These are phyloP conservation scores for Ametastegia equiseti DNA, from an alignment of 2,888 invertebrate species.

Conservation along the genomic window DNA sequence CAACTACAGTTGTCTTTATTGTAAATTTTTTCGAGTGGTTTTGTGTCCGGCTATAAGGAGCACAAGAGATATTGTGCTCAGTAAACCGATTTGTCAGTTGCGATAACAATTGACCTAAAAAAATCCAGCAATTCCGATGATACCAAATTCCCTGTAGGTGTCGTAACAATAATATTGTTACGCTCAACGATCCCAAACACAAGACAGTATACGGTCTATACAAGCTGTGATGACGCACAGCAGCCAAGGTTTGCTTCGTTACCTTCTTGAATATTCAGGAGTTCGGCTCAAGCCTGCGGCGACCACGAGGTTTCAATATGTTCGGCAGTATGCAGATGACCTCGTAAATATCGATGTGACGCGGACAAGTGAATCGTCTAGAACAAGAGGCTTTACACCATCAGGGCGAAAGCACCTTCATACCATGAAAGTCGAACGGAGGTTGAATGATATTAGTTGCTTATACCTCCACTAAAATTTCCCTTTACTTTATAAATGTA, in stretches of 20 bases:
- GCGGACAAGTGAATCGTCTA: background rate
- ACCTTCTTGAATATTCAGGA: slow-evolving; percentile 74
- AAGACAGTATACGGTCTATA: background rate
- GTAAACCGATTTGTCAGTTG: background rate
- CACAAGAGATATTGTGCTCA: background rate
- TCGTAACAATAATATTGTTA: background rate
- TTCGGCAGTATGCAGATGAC: slow-evolving; percentile 71
- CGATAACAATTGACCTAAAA: background rate
- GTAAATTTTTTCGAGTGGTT: background rate
- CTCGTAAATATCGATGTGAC: slow-evolving; percentile 65
- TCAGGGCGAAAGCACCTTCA: background rate
- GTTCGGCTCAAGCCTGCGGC: slow-evolving; percentile 70
- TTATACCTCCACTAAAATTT: background rate
- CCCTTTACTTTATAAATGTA: background rate
- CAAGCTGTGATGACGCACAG: slow-evolving; percentile 21
- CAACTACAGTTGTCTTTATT: background rate
- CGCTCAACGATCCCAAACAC: background rate
- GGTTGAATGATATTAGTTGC: background rate
- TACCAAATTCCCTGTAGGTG: slow-evolving; percentile 6
- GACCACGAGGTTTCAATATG: slow-evolving; percentile 72
- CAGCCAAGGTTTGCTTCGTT: slow-evolving; percentile 69
- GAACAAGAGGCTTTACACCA: background rate
- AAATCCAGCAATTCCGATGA: background rate
- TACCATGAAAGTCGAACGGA: background rate
- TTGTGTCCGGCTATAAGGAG: background rate